These are phyloP conservation scores for Sebastes taczanowskii DNA, from an alignment of 2,797 vertebrate species.

Conservation along the genomic window DNA sequence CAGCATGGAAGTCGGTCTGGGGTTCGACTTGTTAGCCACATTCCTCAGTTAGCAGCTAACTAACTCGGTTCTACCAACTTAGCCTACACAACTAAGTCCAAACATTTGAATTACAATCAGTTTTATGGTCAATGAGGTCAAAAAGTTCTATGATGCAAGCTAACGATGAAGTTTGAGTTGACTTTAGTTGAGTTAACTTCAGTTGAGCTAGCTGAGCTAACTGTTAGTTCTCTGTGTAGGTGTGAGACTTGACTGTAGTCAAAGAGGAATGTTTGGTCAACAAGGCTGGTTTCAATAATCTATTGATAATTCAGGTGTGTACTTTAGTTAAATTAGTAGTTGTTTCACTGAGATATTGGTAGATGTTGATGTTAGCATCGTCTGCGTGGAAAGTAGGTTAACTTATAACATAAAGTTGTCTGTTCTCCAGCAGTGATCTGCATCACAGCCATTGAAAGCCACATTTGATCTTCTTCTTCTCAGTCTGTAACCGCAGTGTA, in stretches of 20 bases:
- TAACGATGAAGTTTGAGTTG: neutral
- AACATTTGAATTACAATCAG: too few relatives aligned
- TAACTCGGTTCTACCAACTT: constrained; percentile 7
- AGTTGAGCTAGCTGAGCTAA: neutral
- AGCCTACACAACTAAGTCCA: too few relatives aligned
- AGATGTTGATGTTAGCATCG: neutral
- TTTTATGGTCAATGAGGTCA: neutral
- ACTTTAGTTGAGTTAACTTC: neutral
- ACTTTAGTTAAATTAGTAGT: neutral
- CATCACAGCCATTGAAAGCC: too few relatives aligned
- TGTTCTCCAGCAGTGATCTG: neutral
- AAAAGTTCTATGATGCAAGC: neutral
- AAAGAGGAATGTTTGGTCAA: neutral
- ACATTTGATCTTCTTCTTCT: neutral
- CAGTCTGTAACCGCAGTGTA: neutral
- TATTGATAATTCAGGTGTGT: neutral
- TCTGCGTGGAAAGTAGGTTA: too few relatives aligned
- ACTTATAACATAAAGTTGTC: neutral
- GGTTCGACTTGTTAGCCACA: constrained; percentile 23
- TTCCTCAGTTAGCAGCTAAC: constrained; percentile 43
- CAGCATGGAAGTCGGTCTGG: fast-evolving
- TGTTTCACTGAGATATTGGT: neutral
- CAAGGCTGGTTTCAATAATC: neutral
- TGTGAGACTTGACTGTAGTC: neutral
- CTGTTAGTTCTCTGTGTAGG: neutral